Conservation (phyloP, 2,113 vertebrate genomes). For the Probosciger aterrimus region DNA sequence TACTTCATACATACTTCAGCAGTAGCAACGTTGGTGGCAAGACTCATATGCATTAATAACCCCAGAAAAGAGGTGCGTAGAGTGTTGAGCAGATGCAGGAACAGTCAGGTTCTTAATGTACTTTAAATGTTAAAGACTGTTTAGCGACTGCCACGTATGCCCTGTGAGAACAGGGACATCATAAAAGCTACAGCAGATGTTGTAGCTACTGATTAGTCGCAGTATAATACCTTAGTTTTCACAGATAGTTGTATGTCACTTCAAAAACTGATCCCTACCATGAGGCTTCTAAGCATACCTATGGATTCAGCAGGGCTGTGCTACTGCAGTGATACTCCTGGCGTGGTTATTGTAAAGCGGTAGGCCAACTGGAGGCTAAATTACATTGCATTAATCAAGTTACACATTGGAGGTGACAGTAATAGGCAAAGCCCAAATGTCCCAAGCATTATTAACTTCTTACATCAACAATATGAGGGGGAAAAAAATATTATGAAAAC, state of each 20-base stretch:
- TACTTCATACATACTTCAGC: background rate
- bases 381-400: background rate
- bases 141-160: rapidly evolving
- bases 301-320: background rate
- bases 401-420: background rate
- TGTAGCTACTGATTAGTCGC: background rate
- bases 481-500: background rate
- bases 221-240: background rate
- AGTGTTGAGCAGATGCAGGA: background rate
- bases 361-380: background rate
- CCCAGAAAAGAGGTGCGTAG: background rate
- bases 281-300: background rate
- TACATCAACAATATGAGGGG: background rate
- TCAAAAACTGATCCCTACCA: background rate
- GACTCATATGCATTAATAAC: rapidly evolving
- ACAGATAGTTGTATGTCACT: background rate
- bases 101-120: background rate
- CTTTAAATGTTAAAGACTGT: background rate
- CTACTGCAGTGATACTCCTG: background rate
- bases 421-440: background rate
- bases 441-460: background rate
- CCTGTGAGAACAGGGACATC: background rate
- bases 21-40: background rate
- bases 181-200: background rate
- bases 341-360: background rate